Evolutionary conservation across 2,888 invertebrate genomes (phyloP).

Genomic region (Salticus scenicus): DNA sequence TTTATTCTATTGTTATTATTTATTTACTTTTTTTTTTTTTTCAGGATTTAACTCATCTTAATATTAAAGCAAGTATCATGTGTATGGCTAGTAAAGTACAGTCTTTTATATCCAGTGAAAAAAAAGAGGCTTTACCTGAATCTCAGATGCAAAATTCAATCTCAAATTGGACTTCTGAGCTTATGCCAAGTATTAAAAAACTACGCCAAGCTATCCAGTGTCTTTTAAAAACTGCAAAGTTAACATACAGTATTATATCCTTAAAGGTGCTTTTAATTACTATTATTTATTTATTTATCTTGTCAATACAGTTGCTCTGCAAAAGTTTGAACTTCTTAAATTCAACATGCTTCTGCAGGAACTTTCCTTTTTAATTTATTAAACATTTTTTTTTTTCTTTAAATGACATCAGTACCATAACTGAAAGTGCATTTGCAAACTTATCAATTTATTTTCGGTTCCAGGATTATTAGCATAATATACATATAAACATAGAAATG

Average conservation of each 20-base stretch:
- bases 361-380: no score
- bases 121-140: slow-evolving; percentile 73
- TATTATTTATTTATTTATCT: background rate
- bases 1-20: no score
- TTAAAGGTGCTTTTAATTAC: no score
- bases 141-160: slow-evolving; percentile 79
- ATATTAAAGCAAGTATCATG: slow-evolving; percentile 91
- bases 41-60: slow-evolving; percentile 86
- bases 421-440: no score
- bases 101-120: slow-evolving; percentile 52
- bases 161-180: slow-evolving; percentile 83
- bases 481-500: no score
- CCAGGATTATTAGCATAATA: no score
- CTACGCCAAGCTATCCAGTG: slow-evolving; percentile 75
- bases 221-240: slow-evolving; percentile 52
- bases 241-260: slow-evolving; percentile 73
- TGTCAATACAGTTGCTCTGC: background rate
- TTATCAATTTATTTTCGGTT: no score
- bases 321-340: no score
- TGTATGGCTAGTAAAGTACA: slow-evolving; percentile 89
- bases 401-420: no score
- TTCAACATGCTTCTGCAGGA: no score
- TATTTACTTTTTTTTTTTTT: no score
- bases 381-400: no score
- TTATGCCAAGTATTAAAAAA: slow-evolving; percentile 87